Conservation (phyloP, 1,140 invertebrate genomes). For the Magallana angulata region DNA sequence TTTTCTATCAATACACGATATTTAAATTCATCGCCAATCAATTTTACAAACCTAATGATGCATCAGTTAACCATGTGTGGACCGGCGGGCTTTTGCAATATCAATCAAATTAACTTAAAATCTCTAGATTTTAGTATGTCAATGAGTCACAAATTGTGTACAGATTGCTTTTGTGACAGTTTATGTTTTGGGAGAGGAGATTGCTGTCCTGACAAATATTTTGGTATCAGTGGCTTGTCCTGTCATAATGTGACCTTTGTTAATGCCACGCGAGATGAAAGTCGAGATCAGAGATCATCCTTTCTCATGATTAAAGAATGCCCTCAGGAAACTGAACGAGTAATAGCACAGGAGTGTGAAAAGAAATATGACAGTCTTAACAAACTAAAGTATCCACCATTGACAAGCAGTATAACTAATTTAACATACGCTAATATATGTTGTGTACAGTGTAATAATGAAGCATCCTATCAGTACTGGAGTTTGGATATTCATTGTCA, state of each 20-base stretch:
- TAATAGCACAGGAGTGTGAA: background rate
- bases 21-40: background rate
- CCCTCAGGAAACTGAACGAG: background rate
- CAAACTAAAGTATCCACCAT: conserved; percentile 6
- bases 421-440: conserved; percentile 40
- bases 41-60: background rate
- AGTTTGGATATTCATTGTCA: conserved; percentile 43
- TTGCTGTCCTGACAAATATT: conserved; percentile 51
- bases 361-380: background rate
- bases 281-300: background rate
- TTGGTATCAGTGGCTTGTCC: background rate
- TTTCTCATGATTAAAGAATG: background rate
- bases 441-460: conserved; percentile 48
- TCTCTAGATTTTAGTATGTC: background rate
- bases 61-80: background rate
- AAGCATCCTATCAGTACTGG: conserved; percentile 14
- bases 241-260: conserved; percentile 24
- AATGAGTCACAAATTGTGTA: conserved; percentile 13
- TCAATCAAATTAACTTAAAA: background rate
- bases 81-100: background rate
- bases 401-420: background rate
- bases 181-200: conserved; percentile 29
- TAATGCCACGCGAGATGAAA: background rate
- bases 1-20: too few relatives aligned
- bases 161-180: conserved; percentile 33